These are phyloP conservation scores for Mylabris phalerata DNA, from an alignment of 1,140 invertebrate genomes.

Conservation along the genomic window DNA sequence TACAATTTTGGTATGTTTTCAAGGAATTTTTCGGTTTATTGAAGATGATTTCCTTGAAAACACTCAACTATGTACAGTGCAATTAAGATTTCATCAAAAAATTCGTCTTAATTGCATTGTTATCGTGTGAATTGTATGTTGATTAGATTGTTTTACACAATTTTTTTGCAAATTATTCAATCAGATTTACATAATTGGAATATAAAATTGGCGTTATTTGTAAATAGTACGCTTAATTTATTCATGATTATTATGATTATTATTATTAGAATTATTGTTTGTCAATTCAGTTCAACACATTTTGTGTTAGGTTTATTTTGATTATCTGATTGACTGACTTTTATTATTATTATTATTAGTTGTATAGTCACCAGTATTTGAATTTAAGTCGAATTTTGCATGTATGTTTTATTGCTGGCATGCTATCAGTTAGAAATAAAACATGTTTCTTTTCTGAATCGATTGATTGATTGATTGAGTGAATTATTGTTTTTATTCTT, in stretches of 20 bases:
- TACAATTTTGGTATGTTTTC: too few relatives aligned
- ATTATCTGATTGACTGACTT: too few relatives aligned
- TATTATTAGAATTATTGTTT: not conserved
- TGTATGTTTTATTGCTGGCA: conserved; percentile 17
- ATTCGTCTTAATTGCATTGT: not conserved
- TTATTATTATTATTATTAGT: not conserved
- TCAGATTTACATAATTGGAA: too few relatives aligned
- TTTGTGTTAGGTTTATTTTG: too few relatives aligned
- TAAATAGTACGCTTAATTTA: too few relatives aligned
- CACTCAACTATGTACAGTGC: not conserved
- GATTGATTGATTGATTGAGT: conserved; percentile 5
- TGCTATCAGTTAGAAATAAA: conserved; percentile 22
- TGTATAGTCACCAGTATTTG: not conserved
- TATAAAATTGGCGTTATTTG: too few relatives aligned
- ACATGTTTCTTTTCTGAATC: conserved; percentile 3
- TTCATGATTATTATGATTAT: too few relatives aligned
- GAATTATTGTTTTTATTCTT: not conserved
- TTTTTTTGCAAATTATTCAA: too few relatives aligned
- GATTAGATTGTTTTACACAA: too few relatives aligned
- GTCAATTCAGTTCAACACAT: not conserved
- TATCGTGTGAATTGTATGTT: too few relatives aligned
- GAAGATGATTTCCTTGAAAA: not conserved
- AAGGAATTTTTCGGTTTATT: not conserved
- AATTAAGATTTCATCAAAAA: not conserved
- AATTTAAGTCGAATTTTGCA: not conserved